Base-by-base conservation (phyloP, 1,140 invertebrate genomes). In the Brachionus angularis region DNA sequence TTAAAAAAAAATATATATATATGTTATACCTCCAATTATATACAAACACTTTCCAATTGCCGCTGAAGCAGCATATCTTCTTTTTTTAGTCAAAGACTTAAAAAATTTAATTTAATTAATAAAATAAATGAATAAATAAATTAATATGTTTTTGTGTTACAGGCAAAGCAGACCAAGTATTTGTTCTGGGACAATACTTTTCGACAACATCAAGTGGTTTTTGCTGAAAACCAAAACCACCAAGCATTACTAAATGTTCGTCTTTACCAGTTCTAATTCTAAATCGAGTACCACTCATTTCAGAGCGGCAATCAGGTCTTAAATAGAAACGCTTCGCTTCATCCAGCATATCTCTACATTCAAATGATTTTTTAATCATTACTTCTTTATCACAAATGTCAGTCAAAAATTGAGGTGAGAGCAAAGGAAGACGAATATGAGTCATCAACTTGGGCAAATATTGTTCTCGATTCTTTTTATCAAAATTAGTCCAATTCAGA, bases 151-250 rank as follows among this genome's bases (percentile, higher is more conserved):
- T n/a, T n/a, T n/a, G n/a, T n/a, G n/a, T 73, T 74, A 79, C 79
- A 5, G 78, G 78, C 42, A 78, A 55, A 42, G 73, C 53, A 5
- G 71, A 75, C 79, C 79, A 80, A 31, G 73, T 53, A 36, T 76
- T 72, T 31, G 75, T 76, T 70, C 78, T 75, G 1, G 79, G 78
- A 72, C 78, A 74, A 61, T 76, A 79, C 64, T 75, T 76, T 73
- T 80, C 79, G 5, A 79, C 79, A 23, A 73, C 73, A 53, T 79
- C 78, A n/a, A 50, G 90, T 93, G 5, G 93, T 91, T 74, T 98
- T 98, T 4, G 96, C 94, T 84, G 98, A 94, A 58, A 95, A 94
- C 74, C 91, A 94, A 80, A 94, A 97, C 95, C 95, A 98, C 5
- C 95, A 93, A 52, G 82, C 83, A 61, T 83, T 86, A 64, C 93